A percentile compares a stretch with the other conserved stretches of the same genome.
Conservation (phyloP, 2,888 invertebrate genomes). For the Galerucella calmariensis region DNA sequence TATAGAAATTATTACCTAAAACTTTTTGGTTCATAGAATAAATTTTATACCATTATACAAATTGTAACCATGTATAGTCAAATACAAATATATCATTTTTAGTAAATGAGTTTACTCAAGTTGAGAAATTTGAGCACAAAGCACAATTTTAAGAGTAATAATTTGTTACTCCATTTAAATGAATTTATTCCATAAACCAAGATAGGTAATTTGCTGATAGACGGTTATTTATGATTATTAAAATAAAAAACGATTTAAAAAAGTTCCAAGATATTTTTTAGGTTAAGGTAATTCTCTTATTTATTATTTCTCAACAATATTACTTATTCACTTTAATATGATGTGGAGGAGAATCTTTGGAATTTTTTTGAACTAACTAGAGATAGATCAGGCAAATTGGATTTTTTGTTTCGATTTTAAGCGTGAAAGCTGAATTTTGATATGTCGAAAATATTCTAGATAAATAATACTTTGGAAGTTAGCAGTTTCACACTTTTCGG, state of each 20-base stretch:
- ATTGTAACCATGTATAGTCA: no score
- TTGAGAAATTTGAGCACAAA: no score
- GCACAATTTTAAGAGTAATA: no score
- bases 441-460: not conserved
- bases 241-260: constrained; percentile 8
- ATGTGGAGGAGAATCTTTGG: not conserved
- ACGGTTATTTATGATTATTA: constrained; percentile 2
- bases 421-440: not conserved
- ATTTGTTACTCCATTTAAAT: no score
- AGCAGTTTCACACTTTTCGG: not conserved
- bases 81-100: no score
- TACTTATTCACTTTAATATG: not conserved
- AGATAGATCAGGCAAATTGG: not conserved
- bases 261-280: constrained; percentile 11
- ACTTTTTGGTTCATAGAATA: not conserved
- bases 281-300: constrained; percentile 16
- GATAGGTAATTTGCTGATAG: constrained; percentile 1
- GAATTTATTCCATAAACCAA: not conserved
- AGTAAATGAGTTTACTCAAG: no score
- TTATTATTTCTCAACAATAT: not conserved
- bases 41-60: not conserved
- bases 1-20: not conserved
- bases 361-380: not conserved
- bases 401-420: not conserved
- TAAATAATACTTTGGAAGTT: no score